Conservation (phyloP, 2,113 vertebrate species). For the Microcebus ravelobensis region DNA sequence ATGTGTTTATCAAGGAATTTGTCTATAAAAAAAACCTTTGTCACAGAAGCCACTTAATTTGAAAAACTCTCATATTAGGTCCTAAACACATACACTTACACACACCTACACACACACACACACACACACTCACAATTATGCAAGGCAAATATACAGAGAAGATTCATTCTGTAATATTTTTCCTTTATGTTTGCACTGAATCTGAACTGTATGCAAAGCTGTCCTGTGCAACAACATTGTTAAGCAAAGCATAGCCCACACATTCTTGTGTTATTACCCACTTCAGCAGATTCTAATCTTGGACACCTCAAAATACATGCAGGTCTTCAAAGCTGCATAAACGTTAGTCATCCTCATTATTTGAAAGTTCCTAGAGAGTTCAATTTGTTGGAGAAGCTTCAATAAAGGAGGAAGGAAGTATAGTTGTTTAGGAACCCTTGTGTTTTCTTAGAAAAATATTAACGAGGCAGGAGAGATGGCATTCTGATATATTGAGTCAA, state of each 20-base stretch:
- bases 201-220: neutral
- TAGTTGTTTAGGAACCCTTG: constrained; percentile 56
- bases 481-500: constrained; percentile 28
- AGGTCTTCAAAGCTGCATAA: constrained; percentile 4
- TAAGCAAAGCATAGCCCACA: neutral
- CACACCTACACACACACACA: neutral
- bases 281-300: constrained; percentile 46
- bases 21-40: neutral
- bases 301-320: neutral
- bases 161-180: neutral
- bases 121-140: neutral
- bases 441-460: constrained; percentile 63
- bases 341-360: constrained; percentile 46
- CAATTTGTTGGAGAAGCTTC: constrained; percentile 8
- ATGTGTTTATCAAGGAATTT: neutral
- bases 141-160: neutral
- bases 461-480: constrained; percentile 61
- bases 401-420: neutral
- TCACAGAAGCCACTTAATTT: neutral
- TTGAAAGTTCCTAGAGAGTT: constrained; percentile 49
- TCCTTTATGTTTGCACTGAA: neutral
- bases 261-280: neutral
- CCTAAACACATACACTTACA: neutral
- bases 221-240: neutral
- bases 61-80: neutral